Evolutionary conservation across 2,113 vertebrate genomes (phyloP).

Genomic region (Dolichotis patagonum): DNA sequence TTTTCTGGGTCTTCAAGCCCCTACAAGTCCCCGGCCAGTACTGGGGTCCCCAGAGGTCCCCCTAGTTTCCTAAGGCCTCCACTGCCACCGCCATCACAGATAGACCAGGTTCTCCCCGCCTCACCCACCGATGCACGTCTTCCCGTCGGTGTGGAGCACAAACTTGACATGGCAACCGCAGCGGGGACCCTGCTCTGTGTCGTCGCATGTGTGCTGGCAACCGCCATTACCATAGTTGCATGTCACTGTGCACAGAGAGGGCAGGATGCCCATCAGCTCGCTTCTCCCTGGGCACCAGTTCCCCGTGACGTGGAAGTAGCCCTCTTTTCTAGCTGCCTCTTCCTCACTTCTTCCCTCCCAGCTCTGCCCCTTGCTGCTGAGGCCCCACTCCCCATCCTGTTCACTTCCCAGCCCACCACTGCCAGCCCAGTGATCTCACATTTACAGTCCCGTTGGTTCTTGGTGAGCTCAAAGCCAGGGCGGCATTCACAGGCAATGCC

Average conservation of each 20-base stretch:
- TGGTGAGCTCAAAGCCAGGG: conserved; percentile 98
- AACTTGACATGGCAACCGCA: conserved; percentile 99
- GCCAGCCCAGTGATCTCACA: conserved; percentile 86
- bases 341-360: neutral
- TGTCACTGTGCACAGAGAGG: conserved; percentile 90
- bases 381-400: neutral
- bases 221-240: conserved; percentile 99
- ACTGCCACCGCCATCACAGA: neutral
- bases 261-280: conserved; percentile 46
- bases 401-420: fast-evolving
- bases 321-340: neutral
- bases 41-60: neutral
- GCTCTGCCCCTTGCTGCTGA: neutral
- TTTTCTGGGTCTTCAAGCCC: neutral
- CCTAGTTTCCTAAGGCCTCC: neutral
- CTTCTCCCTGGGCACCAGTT: neutral
- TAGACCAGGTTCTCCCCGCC: neutral
- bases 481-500: conserved; percentile 97
- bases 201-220: conserved; percentile 98
- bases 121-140: conserved; percentile 98
- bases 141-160: conserved; percentile 94
- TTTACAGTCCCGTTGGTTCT: conserved; percentile 98
- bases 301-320: neutral
- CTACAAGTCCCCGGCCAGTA: neutral
- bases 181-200: conserved; percentile 95